Base-by-base conservation (phyloP, 2,888 invertebrate genomes). In the Iselma pallidipennis region DNA sequence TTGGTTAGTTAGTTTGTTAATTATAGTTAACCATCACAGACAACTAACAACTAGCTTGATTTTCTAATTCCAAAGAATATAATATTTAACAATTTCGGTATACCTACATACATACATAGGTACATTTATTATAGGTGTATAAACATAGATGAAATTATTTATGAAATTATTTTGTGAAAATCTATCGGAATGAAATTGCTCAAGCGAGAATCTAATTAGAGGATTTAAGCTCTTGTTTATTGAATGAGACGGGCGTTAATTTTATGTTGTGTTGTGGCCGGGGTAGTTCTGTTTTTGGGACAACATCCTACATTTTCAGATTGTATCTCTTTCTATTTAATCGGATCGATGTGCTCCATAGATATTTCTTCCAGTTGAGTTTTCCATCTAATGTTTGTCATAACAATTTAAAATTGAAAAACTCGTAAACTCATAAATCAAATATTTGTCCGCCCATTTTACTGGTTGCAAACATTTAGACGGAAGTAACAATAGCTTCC, bases 401-500 rank as follows among this genome's bases (percentile, higher is more conserved):
- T 65, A 67, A 66, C 68, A 70, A 69, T 67, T 70, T 69, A 63
- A 71, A 71, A 69, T 67, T 67, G 68, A 71, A 71, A 71, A 66
- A 67, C 62, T 66, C 59, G 59, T 66, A 66, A 67, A 70, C 69
- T 70, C 71, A 70, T 70, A 71, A 71, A 71, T 71, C 71, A 71
- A 71, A 71, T 66, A 70, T 70, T 71, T 71, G 71, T 69, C 71
- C 69, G 70, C 69, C 68, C 70, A 69, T 69, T 71, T 67, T 69
- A 63, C 66, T 66, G 61, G 66, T 70, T 70, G 71, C 68, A 70
- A 71, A 71, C 71, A 71, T 71, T 71, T 66, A 69, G 67, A 67
- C 68, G 71, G 70, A 71, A 70, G 71, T 68, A 68, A 72, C 71
- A 71, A 72, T 72, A 67, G 68, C 70, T 70, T 71, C 66, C 69